These are phyloP conservation scores for Arctopsyche grandis DNA, from an alignment of 1,140 invertebrate species.

Conservation along the genomic window DNA sequence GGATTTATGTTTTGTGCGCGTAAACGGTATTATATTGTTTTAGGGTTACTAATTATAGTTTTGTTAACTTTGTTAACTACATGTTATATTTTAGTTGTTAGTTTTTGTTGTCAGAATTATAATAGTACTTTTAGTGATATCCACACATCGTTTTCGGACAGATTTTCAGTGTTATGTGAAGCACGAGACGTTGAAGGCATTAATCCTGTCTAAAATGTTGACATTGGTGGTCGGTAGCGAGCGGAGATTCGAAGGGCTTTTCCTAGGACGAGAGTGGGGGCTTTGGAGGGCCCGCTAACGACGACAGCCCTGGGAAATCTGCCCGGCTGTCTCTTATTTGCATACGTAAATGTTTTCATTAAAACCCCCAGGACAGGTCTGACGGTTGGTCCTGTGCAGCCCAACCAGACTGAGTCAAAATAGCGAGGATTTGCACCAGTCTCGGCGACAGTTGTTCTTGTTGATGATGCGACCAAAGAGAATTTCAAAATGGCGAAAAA, in stretches of 20 bases:
- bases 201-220: not conserved
- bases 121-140: too few relatives aligned
- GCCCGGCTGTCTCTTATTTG: not conserved
- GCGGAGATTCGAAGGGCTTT: not conserved
- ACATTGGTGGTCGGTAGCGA: not conserved
- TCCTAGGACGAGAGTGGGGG: not conserved
- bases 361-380: not conserved
- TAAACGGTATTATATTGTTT: too few relatives aligned
- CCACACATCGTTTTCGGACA: too few relatives aligned
- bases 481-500: too few relatives aligned
- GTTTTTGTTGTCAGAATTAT: too few relatives aligned
- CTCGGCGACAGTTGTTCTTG: too few relatives aligned
- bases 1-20: too few relatives aligned
- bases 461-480: too few relatives aligned
- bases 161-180: too few relatives aligned
- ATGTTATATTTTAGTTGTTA: too few relatives aligned
- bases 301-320: slow-evolving; percentile 42
- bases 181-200: not conserved
- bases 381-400: not conserved
- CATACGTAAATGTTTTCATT: slow-evolving; percentile 45
- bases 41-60: too few relatives aligned
- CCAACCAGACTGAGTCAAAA: not conserved
- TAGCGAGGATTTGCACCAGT: not conserved
- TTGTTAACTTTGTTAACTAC: too few relatives aligned
- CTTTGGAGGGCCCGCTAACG: not conserved